Percentiles rank a stretch among this genome's conserved stretches.
phyloP scores from a whole-genome alignment of 2,797 vertebrate species.

The Acipenser transmontanus region DNA sequence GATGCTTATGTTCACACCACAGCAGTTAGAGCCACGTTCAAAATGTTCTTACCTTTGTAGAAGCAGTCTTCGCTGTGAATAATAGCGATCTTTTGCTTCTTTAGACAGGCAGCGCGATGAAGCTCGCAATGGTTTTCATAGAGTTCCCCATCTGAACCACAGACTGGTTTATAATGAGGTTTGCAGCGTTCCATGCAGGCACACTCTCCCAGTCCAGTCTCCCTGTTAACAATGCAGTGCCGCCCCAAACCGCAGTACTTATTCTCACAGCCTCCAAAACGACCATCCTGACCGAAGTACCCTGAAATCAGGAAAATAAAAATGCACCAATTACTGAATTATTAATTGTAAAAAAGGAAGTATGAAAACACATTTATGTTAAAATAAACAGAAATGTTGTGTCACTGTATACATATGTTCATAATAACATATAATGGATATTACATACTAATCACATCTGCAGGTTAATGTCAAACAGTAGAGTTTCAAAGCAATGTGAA shows the following conservation, averaged over 20 bases:
- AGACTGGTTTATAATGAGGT: conserved; percentile 86
- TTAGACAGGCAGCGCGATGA: conserved; percentile 80
- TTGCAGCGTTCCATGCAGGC: conserved; percentile 82
- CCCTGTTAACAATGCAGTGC: conserved; percentile 70
- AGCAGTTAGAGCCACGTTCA: not conserved
- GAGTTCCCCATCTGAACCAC: conserved; percentile 87
- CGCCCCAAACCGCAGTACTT: conserved; percentile 91
- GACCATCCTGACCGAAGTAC: conserved; percentile 47
- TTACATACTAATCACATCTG: no score
- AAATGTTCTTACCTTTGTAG: conserved; percentile 75
- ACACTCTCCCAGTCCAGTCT: conserved; percentile 74
- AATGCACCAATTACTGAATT: no score
- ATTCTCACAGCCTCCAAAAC: conserved; percentile 72
- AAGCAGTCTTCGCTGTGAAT: conserved; percentile 92
- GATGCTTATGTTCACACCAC: not conserved
- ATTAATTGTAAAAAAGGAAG: no score
- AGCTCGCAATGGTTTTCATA: conserved; percentile 95
- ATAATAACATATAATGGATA: no score
- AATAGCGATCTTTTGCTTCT: conserved; percentile 78
- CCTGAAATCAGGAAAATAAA: conserved; percentile 46
- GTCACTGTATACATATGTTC: no score
- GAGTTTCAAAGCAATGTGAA: no score
- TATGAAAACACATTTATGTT: no score
- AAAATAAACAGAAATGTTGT: no score
- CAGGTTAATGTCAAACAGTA: no score